Base-by-base conservation (phyloP, 2,797 vertebrate species). In the Notamacropus eugenii region DNA sequence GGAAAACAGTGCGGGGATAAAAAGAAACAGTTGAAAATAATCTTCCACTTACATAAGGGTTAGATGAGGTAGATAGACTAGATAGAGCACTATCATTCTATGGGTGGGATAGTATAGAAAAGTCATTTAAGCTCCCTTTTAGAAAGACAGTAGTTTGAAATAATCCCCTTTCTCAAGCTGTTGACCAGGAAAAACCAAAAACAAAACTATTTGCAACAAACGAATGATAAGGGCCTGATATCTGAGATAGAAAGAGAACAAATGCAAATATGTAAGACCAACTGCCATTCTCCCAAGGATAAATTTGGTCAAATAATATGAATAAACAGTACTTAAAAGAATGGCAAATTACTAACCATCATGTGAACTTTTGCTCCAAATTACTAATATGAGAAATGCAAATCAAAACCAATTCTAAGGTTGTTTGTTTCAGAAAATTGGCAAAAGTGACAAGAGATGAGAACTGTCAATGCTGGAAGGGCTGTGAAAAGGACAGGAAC, bases 1-100 rank as follows among this genome's bases (percentile, higher is more conserved):
- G 98, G 95, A 96, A 97, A 97, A 97, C 87, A 98, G 67, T 97
- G 74, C 92, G 58, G 52, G 95, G 58, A 24, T 62, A 55, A 55
- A 74, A 56, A 24, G 3, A 94, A 31, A 40, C 34, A 27, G 19
- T 9, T 57, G 40, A 54, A 95, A 93, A 55, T 12, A 93, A 0
- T 34, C 62, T 16, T 55, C 56, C 8, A 90, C 54, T 91, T 91
- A 27, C 28, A 62, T 16, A 62, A 74, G n/a, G 62, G 5, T 46
- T 82, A 74, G 31, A 54, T 90, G 10, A 91, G 16, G 22, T 82
- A 40, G 22, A 59, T 0, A 58, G 91, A 93, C 29, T 90, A 93
- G 50, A 59, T 13, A 90, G 94, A 55, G n/a, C 54, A n/a, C 28
- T 22, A 55, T 19, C 54, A 56, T 27, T 67, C 14, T 62, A 62